Evolutionary conservation across 2,113 vertebrate genomes (phyloP).

Genomic region (Tauraco erythrolophus): DNA sequence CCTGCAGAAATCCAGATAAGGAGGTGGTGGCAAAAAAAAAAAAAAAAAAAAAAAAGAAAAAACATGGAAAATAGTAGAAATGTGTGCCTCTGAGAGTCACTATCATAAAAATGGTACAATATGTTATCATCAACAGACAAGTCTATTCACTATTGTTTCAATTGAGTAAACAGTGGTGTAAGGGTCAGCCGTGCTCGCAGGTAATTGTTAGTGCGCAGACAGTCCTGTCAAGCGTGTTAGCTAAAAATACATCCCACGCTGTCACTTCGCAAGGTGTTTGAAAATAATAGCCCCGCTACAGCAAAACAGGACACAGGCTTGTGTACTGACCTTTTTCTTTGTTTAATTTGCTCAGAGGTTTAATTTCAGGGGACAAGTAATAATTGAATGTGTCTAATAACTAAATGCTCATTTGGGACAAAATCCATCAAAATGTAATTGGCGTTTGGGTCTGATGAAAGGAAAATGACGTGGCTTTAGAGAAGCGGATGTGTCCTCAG

Average conservation of each 20-base stretch:
- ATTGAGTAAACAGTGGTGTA: constrained; percentile 84
- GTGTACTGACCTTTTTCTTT: constrained; percentile 90
- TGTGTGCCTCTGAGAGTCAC: too few relatives aligned
- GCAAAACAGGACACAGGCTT: constrained; percentile 80
- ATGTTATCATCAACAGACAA: constrained; percentile 80
- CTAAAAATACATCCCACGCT: constrained; percentile 88
- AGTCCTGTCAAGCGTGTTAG: constrained; percentile 82
- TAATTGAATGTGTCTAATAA: constrained; percentile 85
- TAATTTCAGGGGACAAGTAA: constrained; percentile 81
- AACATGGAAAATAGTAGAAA: too few relatives aligned
- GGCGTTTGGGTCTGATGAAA: constrained; percentile 78
- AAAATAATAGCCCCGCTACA: constrained; percentile 86
- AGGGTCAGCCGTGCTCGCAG: constrained; percentile 86
- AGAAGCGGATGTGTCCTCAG: constrained; percentile 59
- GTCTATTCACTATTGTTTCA: constrained; percentile 83
- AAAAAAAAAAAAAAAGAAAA: too few relatives aligned
- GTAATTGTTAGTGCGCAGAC: constrained; percentile 88
- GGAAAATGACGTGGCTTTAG: constrained; percentile 51
- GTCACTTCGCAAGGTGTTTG: constrained; percentile 88
- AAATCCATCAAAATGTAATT: constrained; percentile 85
- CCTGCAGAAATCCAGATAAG: not conserved
- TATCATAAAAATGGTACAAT: too few relatives aligned
- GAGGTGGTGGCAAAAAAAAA: not conserved
- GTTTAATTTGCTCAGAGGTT: constrained; percentile 80
- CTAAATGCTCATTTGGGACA: constrained; percentile 83